A percentile compares a stretch with the other conserved stretches of the same genome.
Evolutionary conservation across 2,888 invertebrate genomes (phyloP).

Genomic region (Therioaphis trifolii): DNA sequence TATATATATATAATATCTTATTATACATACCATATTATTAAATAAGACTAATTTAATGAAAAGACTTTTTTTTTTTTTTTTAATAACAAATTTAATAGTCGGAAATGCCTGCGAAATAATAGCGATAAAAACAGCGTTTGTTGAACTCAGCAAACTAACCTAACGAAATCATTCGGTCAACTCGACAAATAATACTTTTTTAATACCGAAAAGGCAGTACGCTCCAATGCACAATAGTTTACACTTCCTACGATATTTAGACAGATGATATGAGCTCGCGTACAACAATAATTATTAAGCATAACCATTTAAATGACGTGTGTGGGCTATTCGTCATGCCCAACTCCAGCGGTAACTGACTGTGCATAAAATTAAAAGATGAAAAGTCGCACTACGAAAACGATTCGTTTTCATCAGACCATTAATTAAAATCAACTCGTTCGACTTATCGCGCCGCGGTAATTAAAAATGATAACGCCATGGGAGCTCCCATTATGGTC

Average conservation of each 20-base stretch:
- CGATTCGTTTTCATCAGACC: background rate
- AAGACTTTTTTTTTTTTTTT: background rate
- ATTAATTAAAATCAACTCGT: constrained; percentile 33
- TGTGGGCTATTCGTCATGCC: background rate
- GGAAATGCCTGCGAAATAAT: background rate
- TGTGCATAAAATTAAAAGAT: constrained; percentile 7
- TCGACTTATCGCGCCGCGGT: background rate
- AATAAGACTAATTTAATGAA: background rate
- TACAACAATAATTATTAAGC: background rate
- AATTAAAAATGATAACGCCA: constrained; percentile 13
- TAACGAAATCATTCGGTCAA: background rate
- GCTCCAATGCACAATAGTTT: constrained; percentile 13
- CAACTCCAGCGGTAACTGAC: background rate
- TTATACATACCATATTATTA: background rate
- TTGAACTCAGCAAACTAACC: no score
- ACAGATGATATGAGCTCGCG: background rate
- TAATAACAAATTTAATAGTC: background rate
- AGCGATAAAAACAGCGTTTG: no score
- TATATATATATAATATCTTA: no score
- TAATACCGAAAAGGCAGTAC: background rate
- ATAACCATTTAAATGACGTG: background rate
- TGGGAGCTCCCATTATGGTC: background rate
- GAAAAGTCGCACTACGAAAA: background rate
- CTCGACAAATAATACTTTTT: background rate
- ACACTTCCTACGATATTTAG: constrained; percentile 32